Evolutionary conservation across 2,797 vertebrate species (phyloP).

Genomic region (Cercopithecus mitis): DNA sequence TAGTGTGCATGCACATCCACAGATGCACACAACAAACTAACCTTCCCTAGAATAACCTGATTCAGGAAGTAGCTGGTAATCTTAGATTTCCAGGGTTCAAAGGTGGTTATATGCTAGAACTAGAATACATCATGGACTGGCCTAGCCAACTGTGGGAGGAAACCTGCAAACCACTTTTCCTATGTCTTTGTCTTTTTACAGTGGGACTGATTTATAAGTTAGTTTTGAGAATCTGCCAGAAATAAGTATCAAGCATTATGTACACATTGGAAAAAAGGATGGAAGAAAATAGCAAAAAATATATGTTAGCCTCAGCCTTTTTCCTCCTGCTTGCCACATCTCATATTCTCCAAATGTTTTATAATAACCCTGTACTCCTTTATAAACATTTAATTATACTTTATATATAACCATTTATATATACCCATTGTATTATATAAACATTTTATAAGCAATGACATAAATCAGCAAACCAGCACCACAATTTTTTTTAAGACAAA

Average conservation of each 20-base stretch:
- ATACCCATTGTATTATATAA: not conserved
- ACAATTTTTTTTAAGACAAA: not conserved
- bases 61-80: not conserved
- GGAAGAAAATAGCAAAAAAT: not conserved
- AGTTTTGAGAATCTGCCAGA: not conserved
- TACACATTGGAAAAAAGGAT: not conserved
- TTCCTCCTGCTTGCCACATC: not conserved
- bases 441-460: constrained; percentile 1
- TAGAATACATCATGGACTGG: not conserved
- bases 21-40: not conserved
- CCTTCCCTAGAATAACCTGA: not conserved
- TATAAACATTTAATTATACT: not conserved
- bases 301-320: not conserved
- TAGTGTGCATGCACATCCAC: not conserved
- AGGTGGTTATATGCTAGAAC: not conserved
- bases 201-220: not conserved
- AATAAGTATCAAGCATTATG: not conserved
- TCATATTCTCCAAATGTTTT: not conserved
- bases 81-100: not conserved
- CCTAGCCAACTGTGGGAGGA: not conserved
- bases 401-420: not conserved
- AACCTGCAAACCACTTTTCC: not conserved
- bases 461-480: not conserved
- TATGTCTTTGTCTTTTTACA: not conserved
- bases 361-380: not conserved